phyloP scores from a whole-genome alignment of 1,140 invertebrate genomes.

The Caerostris darwini region DNA sequence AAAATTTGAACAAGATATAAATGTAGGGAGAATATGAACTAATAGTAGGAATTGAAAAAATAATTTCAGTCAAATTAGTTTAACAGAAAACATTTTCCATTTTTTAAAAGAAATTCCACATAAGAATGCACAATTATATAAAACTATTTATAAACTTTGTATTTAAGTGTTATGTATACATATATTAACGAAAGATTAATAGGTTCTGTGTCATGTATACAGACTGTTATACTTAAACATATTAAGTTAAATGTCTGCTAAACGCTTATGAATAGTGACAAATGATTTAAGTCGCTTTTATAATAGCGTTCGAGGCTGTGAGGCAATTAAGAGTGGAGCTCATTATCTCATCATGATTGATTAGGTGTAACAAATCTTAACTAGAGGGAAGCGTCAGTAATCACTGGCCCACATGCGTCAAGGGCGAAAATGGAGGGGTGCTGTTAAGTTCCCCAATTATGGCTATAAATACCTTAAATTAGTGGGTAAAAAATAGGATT shows the following conservation, averaged over 20 bases:
- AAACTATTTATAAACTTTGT: no score
- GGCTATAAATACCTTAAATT: background rate
- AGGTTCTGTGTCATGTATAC: background rate
- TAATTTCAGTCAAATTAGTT: background rate
- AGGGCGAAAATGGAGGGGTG: background rate
- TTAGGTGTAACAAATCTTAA: conserved; percentile 12
- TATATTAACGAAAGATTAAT: background rate
- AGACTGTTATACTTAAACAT: background rate
- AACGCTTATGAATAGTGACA: conserved; percentile 9
- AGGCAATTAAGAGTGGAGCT: conserved; percentile 28
- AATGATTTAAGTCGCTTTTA: background rate
- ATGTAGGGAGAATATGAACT: no score
- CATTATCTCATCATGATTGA: conserved; percentile 44
- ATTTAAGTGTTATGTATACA: no score
- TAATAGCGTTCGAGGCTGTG: background rate
- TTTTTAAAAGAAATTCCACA: no score
- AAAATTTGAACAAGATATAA: no score
- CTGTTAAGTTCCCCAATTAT: background rate
- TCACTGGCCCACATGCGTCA: background rate
- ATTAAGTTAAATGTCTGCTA: background rate
- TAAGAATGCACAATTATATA: no score
- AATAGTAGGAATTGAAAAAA: no score
- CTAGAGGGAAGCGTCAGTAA: conserved; percentile 5
- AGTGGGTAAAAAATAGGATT: no score
- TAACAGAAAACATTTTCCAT: background rate